Conservation (phyloP, 2,888 invertebrate genomes). For the Pammene fasciana region DNA sequence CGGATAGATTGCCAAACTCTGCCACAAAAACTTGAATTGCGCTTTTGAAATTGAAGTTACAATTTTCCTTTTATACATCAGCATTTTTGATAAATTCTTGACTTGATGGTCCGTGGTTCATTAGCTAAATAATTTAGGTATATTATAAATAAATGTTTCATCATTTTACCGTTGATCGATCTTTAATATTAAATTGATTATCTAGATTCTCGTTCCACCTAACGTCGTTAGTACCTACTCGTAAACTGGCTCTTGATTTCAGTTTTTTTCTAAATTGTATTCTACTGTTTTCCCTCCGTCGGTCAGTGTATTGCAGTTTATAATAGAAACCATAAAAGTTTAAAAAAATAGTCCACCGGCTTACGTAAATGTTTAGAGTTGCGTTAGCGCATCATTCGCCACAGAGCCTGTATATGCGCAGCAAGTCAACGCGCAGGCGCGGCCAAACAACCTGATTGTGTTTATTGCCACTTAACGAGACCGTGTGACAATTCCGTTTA, state of each 20-base stretch:
- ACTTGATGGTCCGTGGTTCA: no score
- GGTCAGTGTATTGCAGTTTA: not conserved
- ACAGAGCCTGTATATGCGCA: slow-evolving; percentile 68
- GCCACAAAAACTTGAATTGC: no score
- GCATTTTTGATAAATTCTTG: no score
- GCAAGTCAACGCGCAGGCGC: slow-evolving; percentile 74
- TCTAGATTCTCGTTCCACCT: no score
- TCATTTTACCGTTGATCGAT: no score
- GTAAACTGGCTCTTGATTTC: not conserved
- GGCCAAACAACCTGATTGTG: slow-evolving; percentile 78
- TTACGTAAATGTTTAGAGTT: slow-evolving; percentile 73
- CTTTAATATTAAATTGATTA: no score
- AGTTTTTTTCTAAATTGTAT: not conserved
- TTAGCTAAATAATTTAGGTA: no score
- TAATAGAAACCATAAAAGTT: slow-evolving; percentile 9
- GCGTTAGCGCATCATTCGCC: slow-evolving; percentile 69
- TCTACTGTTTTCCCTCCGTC: not conserved
- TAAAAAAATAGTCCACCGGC: slow-evolving; percentile 52
- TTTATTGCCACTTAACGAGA: slow-evolving; percentile 82
- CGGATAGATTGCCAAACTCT: no score
- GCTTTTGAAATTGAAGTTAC: no score
- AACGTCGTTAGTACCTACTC: no score
- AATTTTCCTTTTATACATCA: no score
- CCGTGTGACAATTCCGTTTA: slow-evolving; percentile 79
- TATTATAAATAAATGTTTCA: no score